These are phyloP conservation scores for Diabrotica balteata DNA, from an alignment of 2,888 invertebrate genomes.

Conservation along the genomic window DNA sequence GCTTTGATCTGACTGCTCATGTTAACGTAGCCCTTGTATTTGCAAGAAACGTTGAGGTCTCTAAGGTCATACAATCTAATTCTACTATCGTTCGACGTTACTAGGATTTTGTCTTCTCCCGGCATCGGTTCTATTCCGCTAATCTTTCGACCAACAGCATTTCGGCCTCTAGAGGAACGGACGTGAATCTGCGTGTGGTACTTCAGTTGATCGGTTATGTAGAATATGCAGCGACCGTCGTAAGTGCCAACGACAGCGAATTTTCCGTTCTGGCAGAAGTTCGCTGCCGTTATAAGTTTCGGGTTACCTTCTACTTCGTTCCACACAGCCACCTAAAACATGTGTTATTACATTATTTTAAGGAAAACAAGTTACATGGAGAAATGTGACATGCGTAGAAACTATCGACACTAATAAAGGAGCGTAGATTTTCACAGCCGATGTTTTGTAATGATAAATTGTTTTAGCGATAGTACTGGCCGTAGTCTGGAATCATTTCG, in stretches of 20 bases:
- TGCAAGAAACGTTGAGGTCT: conserved; percentile 91
- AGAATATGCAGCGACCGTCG: conserved; percentile 98
- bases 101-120: conserved; percentile 92
- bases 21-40: conserved; percentile 75
- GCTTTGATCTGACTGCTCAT: conserved; percentile 97
- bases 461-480: too few species aligned
- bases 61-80: conserved; percentile 94
- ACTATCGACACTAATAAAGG: too few species aligned
- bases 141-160: conserved; percentile 93
- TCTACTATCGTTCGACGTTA: conserved; percentile 97
- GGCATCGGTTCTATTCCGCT: conserved; percentile 98
- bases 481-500: too few species aligned
- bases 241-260: conserved; percentile 98
- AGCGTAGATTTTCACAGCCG: too few species aligned
- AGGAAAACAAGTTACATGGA: too few species aligned
- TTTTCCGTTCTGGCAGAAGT: conserved; percentile 97
- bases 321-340: conserved; percentile 87
- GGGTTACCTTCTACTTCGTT: conserved; percentile 95
- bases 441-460: too few species aligned
- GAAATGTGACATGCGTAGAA: too few species aligned
- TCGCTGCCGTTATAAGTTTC: conserved; percentile 94
- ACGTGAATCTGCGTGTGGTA: conserved; percentile 99
- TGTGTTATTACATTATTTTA: neutral
- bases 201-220: conserved; percentile 96
- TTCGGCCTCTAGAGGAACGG: conserved; percentile 92